A percentile compares a stretch with the other conserved stretches of the same genome.
These are phyloP conservation scores for Verasper variegatus DNA, from an alignment of 2,113 vertebrate genomes.

Conservation along the genomic window DNA sequence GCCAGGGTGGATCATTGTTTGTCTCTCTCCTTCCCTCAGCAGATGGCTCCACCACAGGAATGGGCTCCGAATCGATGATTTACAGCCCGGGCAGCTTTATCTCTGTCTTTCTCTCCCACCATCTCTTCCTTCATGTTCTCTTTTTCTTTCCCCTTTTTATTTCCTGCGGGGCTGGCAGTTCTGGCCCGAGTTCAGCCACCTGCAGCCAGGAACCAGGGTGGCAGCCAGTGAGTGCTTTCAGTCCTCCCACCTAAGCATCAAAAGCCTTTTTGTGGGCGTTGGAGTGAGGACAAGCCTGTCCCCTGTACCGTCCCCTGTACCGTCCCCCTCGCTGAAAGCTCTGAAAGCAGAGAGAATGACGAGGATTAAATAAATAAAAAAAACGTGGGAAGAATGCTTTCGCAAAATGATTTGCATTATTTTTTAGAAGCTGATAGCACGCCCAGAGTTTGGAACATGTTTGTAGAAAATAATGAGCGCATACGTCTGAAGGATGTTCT, in stretches of 20 bases:
- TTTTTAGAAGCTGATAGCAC: background rate
- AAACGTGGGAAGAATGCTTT: background rate
- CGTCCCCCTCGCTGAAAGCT: conserved; percentile 21
- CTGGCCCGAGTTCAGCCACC: conserved; percentile 47
- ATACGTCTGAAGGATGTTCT: background rate
- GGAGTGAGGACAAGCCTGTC: conserved; percentile 41
- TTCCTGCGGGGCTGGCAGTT: conserved; percentile 49
- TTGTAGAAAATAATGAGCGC: background rate
- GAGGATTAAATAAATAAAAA: conserved; percentile 5
- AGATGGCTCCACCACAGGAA: conserved; percentile 77
- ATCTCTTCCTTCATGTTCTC: conserved; percentile 28
- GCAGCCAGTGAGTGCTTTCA: conserved; percentile 43
- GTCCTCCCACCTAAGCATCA: conserved; percentile 53
- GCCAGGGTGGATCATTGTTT: conserved; percentile 27
- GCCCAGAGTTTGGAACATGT: background rate
- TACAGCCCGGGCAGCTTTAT: conserved; percentile 50
- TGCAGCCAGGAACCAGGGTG: conserved; percentile 48
- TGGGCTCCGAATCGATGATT: conserved; percentile 57
- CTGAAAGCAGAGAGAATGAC: background rate
- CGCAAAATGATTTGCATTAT: conserved; percentile 12
- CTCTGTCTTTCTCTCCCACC: conserved; percentile 34
- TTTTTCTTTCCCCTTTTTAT: conserved; percentile 8
- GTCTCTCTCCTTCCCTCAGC: conserved; percentile 54
- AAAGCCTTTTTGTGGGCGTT: conserved; percentile 40
- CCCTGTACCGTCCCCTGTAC: background rate